Evolutionary conservation across 2,888 invertebrate genomes (phyloP), one percentile per base, ranked within the genome.

Genomic region (Scaptomyza flava): DNA sequence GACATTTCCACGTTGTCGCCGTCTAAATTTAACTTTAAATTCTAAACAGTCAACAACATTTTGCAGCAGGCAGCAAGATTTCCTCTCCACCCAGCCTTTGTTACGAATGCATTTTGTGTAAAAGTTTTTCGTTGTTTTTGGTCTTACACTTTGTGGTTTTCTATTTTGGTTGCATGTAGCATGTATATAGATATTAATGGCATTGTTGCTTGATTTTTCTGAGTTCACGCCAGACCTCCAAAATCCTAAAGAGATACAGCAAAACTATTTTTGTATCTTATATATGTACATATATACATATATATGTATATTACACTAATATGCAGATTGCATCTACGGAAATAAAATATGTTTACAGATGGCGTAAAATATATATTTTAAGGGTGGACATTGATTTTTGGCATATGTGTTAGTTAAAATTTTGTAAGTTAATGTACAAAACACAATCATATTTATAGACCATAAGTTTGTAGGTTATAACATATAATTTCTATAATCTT

Each of bases 11-110:
- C 57, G n/a, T 61, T 68, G 46, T 43, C 23, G 31, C 41, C 46
- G 57, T 79, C 81, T 81, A 82, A 78, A 86, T 86, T 86, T 86
- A 86, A 71, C 73, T 81, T 86, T 74, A 47, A 84, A 75, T 82
- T 81, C 81, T 82, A 84, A 82, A 84, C 87, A 86, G 71, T 73
- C 72, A 65, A 79, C 69, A 77, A 75, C 56, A 75, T 77, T 70
- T 80, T 78, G 73, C 87, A 82, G 74, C 72, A 69, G 72, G 58
- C 85, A 47, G 30, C 23, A 20, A 61, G 58, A 72, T 62, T 57
- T 73, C 20, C 7, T 11, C 43, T 14, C 31, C 46, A 17, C 12
- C 8, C 11, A 31, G 5, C 14, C 36, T 52, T 54, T 43, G n/a
- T 41, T 45, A 14, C 38, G 36, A 38, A 50, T 71, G 47, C 48